These are phyloP conservation scores for Drosophila arizonae DNA, from an alignment of 1,140 invertebrate genomes.

Conservation along the genomic window DNA sequence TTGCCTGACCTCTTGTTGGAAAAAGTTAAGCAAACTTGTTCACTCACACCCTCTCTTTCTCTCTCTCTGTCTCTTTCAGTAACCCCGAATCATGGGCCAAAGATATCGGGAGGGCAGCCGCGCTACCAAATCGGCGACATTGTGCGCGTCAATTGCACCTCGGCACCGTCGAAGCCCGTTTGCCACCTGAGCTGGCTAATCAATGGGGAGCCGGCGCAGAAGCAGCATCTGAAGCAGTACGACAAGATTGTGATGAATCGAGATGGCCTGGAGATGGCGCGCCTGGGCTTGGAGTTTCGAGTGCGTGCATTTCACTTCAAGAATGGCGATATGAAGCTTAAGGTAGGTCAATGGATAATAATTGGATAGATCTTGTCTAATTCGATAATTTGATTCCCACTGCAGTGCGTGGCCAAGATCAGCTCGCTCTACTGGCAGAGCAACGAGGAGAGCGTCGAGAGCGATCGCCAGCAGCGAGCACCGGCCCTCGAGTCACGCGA, in stretches of 20 bases:
- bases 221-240: slow-evolving; percentile 74
- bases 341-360: slow-evolving; percentile 83
- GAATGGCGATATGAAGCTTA: slow-evolving; percentile 92
- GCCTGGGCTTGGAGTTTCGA: slow-evolving; percentile 88
- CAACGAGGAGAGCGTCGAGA: slow-evolving; percentile 92
- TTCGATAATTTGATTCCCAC: not conserved
- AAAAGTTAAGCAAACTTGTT: slow-evolving; percentile 1
- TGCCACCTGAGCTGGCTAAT: slow-evolving; percentile 93
- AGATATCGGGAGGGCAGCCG: slow-evolving; percentile 90
- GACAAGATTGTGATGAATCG: slow-evolving; percentile 74
- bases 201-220: slow-evolving; percentile 90
- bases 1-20: not conserved
- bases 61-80: slow-evolving; percentile 84
- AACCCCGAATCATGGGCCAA: slow-evolving; percentile 91
- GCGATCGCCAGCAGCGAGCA: slow-evolving; percentile 86
- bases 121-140: slow-evolving; percentile 92
- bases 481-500: slow-evolving; percentile 87
- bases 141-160: slow-evolving; percentile 92
- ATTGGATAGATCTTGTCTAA: not conserved
- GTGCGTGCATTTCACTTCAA: slow-evolving; percentile 90
- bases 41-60: not conserved
- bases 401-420: slow-evolving; percentile 92
- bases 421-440: slow-evolving; percentile 91
- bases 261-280: slow-evolving; percentile 87
- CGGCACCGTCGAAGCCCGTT: slow-evolving; percentile 91